phyloP scores from a whole-genome alignment of 2,888 invertebrate genomes.

The Emmelina monodactyla region DNA sequence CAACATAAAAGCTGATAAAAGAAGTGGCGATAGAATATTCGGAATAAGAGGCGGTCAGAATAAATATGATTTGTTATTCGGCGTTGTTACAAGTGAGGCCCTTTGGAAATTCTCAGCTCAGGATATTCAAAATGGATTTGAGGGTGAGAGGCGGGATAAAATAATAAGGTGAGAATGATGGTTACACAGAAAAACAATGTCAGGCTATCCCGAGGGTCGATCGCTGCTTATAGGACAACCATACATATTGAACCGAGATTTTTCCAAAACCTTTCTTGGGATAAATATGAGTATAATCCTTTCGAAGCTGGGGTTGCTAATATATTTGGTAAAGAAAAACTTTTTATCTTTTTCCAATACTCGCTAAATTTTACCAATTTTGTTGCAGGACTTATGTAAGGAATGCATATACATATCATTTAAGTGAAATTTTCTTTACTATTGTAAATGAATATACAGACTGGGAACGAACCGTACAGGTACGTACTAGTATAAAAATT shows the following conservation, averaged over 20 bases:
- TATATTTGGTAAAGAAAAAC: too few relatives aligned
- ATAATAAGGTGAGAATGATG: constrained; percentile 70
- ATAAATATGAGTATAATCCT: too few relatives aligned
- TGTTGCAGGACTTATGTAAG: constrained; percentile 84
- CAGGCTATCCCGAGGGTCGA: constrained; percentile 21
- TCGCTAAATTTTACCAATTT: too few relatives aligned
- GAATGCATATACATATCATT: constrained; percentile 95
- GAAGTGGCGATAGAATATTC: constrained; percentile 68
- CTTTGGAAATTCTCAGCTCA: constrained; percentile 89
- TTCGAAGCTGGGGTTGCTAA: too few relatives aligned
- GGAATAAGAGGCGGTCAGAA: constrained; percentile 65
- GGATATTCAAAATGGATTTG: constrained; percentile 86
- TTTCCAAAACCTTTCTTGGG: too few relatives aligned
- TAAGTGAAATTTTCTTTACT: constrained; percentile 96
- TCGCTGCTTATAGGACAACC: too few relatives aligned
- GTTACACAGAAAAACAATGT: constrained; percentile 54
- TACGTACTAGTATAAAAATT: too few relatives aligned
- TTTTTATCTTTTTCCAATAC: too few relatives aligned
- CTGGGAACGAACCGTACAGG: constrained; percentile 88
- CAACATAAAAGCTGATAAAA: constrained; percentile 67
- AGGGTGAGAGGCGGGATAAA: constrained; percentile 86
- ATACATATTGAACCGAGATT: too few relatives aligned
- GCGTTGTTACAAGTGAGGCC: constrained; percentile 91
- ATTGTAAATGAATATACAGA: constrained; percentile 98
- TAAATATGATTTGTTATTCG: constrained; percentile 87